These are phyloP conservation scores for Perizoma affinitatum DNA, from an alignment of 2,888 invertebrate species.

Conservation along the genomic window DNA sequence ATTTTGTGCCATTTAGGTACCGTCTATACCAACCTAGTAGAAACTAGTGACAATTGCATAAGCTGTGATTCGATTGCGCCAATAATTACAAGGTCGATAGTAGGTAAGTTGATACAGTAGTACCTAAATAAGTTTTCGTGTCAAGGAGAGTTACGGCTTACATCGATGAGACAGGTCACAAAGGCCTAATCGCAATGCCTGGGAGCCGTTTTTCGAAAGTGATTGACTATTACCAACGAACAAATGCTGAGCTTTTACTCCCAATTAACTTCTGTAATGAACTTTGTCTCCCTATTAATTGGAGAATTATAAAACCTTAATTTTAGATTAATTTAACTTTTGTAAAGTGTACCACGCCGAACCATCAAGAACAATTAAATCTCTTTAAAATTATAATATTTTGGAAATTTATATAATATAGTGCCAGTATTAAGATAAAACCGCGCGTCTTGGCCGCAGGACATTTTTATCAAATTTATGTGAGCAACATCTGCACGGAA, in stretches of 20 bases:
- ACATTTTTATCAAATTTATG: slow-evolving; percentile 1
- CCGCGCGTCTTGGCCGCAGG: background rate
- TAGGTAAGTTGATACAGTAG: background rate
- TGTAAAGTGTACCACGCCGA: background rate
- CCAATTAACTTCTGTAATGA: slow-evolving; percentile 27
- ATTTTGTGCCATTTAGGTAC: no score
- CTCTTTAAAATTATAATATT: background rate
- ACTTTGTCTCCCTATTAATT: slow-evolving; percentile 21
- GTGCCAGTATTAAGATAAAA: no score
- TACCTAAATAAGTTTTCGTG: slow-evolving; percentile 24
- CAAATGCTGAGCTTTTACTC: slow-evolving; percentile 24
- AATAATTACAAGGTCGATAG: slow-evolving; percentile 5
- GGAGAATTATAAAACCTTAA: slow-evolving; percentile 5
- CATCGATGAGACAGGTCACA: slow-evolving; percentile 32
- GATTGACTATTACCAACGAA: slow-evolving; percentile 37
- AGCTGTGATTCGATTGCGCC: background rate
- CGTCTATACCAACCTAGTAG: background rate
- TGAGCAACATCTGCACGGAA: slow-evolving; percentile 12
- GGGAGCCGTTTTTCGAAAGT: slow-evolving; percentile 31
- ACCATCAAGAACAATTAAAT: background rate
- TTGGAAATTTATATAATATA: no score
- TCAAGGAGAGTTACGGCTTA: slow-evolving; percentile 31
- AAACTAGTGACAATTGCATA: slow-evolving; percentile 1
- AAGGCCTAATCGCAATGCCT: slow-evolving; percentile 30
- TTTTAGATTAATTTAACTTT: slow-evolving; percentile 2